A percentile compares a stretch with the other conserved stretches of the same genome.
Evolutionary conservation across 2,113 vertebrate species (phyloP).

Genomic region (Lonchura striata): DNA sequence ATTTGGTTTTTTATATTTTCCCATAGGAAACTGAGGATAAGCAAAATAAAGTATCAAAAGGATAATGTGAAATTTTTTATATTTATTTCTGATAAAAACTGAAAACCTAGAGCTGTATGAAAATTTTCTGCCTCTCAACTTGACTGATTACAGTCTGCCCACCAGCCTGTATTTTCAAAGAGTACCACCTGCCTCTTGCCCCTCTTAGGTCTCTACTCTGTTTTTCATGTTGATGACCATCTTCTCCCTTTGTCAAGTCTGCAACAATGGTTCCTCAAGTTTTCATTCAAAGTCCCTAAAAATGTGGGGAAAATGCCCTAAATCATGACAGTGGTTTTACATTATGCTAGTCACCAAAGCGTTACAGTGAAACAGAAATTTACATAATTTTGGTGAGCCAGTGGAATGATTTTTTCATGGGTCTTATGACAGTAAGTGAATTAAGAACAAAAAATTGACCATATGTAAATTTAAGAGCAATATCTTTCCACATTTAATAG

Average conservation of each 20-base stretch:
- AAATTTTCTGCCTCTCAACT: neutral
- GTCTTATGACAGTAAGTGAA: neutral
- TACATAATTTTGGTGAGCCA: neutral
- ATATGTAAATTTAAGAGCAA: neutral
- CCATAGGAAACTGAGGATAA: neutral
- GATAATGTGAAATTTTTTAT: neutral
- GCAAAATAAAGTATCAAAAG: neutral
- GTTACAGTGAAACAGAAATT: neutral
- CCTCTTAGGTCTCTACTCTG: neutral
- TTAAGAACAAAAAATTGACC: neutral
- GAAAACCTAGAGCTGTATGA: neutral
- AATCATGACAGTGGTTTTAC: neutral
- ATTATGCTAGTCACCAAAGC: neutral
- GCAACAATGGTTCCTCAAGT: neutral
- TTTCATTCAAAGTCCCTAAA: neutral
- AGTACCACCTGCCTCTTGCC: neutral
- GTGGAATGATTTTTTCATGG: neutral
- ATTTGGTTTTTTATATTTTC: neutral
- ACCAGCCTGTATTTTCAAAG: neutral
- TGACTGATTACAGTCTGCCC: neutral
- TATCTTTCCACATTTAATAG: neutral
- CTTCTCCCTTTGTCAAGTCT: neutral
- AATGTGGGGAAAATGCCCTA: rapidly evolving
- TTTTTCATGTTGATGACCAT: neutral
- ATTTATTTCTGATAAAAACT: neutral